These are phyloP conservation scores for Microcebus jonahi DNA, from an alignment of 2,113 vertebrate species.

Conservation along the genomic window DNA sequence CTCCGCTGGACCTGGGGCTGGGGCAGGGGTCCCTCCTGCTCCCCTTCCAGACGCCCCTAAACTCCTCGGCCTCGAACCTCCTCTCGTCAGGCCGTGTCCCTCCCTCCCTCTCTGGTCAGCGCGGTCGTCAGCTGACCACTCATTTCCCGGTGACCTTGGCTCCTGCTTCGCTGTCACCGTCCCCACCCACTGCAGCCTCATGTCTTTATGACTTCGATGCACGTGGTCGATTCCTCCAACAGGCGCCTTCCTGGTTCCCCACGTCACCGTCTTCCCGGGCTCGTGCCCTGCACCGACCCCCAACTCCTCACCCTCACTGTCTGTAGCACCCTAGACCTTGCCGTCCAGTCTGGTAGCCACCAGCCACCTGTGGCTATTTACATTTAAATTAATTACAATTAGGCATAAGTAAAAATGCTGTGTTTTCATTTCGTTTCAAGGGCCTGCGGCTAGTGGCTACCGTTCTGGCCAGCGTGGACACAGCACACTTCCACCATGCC, in stretches of 20 bases:
- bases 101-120: background rate
- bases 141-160: background rate
- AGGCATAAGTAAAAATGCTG: background rate
- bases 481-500: background rate
- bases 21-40: background rate
- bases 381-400: background rate
- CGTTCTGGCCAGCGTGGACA: background rate
- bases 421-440: background rate
- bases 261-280: background rate
- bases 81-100: accelerated
- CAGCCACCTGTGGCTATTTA: background rate
- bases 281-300: too few relatives aligned
- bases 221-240: background rate
- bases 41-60: background rate
- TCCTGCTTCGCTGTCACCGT: background rate
- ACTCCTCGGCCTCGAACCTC: background rate
- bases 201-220: background rate
- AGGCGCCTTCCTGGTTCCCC: background rate
- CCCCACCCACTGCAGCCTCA: background rate
- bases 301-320: background rate
- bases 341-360: background rate
- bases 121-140: background rate
- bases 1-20: background rate
- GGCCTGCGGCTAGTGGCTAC: background rate
- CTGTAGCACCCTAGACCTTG: background rate